phyloP scores from a whole-genome alignment of 2,797 vertebrate genomes.

The Chrysocyon brachyurus region DNA sequence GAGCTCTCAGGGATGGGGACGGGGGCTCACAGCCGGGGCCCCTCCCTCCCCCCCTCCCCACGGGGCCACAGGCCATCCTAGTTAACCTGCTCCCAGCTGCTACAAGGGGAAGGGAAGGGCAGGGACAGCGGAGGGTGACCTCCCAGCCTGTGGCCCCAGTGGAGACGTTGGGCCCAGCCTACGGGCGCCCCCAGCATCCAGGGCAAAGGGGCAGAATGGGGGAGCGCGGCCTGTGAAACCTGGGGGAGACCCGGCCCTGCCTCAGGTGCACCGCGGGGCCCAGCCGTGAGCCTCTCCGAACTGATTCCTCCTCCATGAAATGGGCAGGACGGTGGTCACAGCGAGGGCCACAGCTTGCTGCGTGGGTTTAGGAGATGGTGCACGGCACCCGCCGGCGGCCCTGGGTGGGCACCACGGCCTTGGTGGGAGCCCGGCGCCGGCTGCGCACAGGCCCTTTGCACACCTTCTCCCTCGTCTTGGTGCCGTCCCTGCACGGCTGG shows the following conservation, averaged over 20 bases:
- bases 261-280: not conserved
- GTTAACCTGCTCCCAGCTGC: fast-evolving
- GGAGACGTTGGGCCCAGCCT: not conserved
- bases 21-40: not conserved
- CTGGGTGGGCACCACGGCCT: fast-evolving
- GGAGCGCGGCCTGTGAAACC: not conserved
- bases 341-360: no score
- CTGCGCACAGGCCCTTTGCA: fast-evolving
- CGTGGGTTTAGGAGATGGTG: no score
- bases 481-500: fast-evolving
- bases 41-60: not conserved
- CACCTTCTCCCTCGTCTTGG: not conserved
- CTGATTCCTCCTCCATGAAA: not conserved
- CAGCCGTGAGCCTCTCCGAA: not conserved
- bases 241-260: no score
- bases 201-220: not conserved
- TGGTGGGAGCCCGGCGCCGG: not conserved
- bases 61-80: not conserved
- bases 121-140: no score
- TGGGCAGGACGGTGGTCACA: no score
- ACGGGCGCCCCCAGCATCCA: no score
- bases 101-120: fast-evolving
- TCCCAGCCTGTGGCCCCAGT: not conserved
- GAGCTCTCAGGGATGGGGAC: not conserved
- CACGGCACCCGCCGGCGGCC: no score